Evolutionary conservation across 2,113 vertebrate genomes (phyloP), one percentile per base, ranked within the genome.

Genomic region (Camarhynchus parvulus): DNA sequence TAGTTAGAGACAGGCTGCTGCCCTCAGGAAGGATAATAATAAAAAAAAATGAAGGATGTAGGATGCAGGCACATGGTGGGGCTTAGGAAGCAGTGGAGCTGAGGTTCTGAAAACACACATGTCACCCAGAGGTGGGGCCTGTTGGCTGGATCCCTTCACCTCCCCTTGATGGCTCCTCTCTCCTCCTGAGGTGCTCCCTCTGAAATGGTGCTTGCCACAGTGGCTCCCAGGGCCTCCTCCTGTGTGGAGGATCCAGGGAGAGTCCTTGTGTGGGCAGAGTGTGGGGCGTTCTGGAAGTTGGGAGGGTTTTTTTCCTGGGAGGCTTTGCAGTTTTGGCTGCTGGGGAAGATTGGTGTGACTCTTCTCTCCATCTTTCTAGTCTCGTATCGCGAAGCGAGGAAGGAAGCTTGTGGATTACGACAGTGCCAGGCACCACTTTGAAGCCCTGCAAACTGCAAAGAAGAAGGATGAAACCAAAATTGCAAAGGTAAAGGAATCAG

Each of bases 381-480:
- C 99, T 50, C 99, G 99, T 64, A 99, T 99, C 5, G 98, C 99
- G 1, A 99, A 99, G 96, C 97, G 99, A 42, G 99, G 99, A 94
- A 98, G 99, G 97, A 99, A 99, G 95, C 97, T 99, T 86, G 99
- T 99, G 52, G 99, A 99, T 97, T 99, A 97, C 0, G 99, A 99
- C 98, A 99, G 99, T 23, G 99, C 99, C 87, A 98, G 99, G 73
- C 99, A 99, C 96, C 99, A 99, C 92, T 99, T 98, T 22, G 98
- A 99, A 96, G 98, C 99, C 35, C 98, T 99, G 15, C 99, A 99
- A 95, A 99, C 99, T 13, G 98, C 98, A 68, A 99, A 99, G 97
- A 99, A 99, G 98, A 99, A 99, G 97, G 99, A 99, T 1, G 99
- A 99, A 56, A 98, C 98, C 92, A 99, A 99, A 98, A 99, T 99